Evolutionary conservation across 2,888 invertebrate species (phyloP), one percentile per base, ranked within the genome.

Genomic region (Eupithecia inturbata): DNA sequence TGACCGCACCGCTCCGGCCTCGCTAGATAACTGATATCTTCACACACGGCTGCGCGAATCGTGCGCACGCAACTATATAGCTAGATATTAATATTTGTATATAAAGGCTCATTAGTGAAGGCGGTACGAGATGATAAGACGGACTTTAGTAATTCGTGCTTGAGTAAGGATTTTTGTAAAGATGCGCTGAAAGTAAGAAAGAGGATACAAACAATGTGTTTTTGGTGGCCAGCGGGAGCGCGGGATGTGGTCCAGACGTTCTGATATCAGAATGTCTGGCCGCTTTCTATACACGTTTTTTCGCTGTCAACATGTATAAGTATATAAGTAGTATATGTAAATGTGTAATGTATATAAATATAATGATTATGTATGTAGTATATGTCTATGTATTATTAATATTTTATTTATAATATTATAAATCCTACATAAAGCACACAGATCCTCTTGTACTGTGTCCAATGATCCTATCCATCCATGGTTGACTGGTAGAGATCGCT

Each of bases 1-100:
- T 66, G 66, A 66, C 66, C 36, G 36, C 66, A 22, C 66, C 66
- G 66, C 22, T 12, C 0, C 28, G n/a, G 33, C 57, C 64, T 68
- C 77, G 77, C 79, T 81, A 82, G 84, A 85, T 83, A 84, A 77
- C 82, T 82, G 79, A 78, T 85, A 84, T 85, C 84, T 85, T 81
- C 79, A 83, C 82, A 79, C 78, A 78, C 81, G 80, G 80, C 71
- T 80, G 82, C 82, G 80, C 78, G 78, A 79, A 78, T 71, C 77
- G 72, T 79, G 77, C 76, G 78, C 84, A 83, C 83, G 82, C 82
- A 80, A 82, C 78, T 57, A 22, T 53, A 22, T 12, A 57, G 26
- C 78, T 68, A 72, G 63, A 73, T 70, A 73, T 67, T 71, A 68
- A 73, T 68, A 66, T 71, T 73, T 72, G 66, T 75, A 77, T 53